phyloP scores from a whole-genome alignment of 2,113 vertebrate species.

The Nyctereutes procyonoides region DNA sequence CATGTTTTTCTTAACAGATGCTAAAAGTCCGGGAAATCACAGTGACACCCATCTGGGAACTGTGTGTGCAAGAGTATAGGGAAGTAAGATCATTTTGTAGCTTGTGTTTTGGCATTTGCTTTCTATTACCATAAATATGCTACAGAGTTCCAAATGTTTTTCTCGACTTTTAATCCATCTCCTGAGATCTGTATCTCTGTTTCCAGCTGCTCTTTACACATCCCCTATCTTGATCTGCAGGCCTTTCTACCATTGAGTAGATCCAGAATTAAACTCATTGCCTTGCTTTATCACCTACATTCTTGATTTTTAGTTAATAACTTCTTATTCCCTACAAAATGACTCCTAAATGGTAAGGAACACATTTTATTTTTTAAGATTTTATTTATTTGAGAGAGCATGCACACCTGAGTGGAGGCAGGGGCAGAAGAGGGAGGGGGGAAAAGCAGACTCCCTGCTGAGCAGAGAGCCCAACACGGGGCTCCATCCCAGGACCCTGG shows the following conservation, averaged over 20 bases:
- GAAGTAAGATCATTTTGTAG: background rate
- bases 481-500: too few relatives aligned
- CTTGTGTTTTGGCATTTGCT: background rate
- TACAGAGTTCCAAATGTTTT: background rate
- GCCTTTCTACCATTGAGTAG: background rate
- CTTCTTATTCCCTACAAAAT: background rate
- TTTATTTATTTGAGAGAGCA: background rate
- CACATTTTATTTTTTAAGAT: background rate
- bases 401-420: background rate
- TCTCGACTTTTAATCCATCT: background rate
- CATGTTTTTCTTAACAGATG: background rate
- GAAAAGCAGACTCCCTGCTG: background rate
- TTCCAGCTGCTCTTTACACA: background rate
- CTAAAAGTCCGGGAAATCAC: background rate
- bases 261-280: background rate
- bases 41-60: background rate
- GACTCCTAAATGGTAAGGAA: background rate
- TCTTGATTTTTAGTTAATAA: slow-evolving; percentile 21
- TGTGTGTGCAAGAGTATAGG: background rate
- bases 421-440: background rate
- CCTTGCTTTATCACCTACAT: background rate
- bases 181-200: background rate
- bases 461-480: background rate
- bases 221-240: background rate
- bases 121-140: background rate